Evolutionary conservation across 2,113 vertebrate species (phyloP).

Genomic region (pig (Sus scrofa)): DNA sequence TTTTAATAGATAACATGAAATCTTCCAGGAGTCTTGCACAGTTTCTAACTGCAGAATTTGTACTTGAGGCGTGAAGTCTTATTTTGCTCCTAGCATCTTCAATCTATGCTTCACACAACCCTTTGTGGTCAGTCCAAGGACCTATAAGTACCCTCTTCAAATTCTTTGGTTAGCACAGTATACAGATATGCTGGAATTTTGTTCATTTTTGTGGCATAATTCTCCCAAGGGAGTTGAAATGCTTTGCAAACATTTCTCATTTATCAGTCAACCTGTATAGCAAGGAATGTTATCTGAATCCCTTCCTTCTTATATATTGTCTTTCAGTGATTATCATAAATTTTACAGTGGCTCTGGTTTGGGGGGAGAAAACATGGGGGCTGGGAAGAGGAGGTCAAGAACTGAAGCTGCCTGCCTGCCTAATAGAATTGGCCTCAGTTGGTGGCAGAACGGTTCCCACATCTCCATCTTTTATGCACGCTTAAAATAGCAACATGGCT

Average conservation of each 20-base stretch:
- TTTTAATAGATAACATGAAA: constrained; percentile 28
- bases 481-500: background rate
- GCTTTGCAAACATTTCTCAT: constrained; percentile 9
- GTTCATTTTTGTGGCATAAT: background rate
- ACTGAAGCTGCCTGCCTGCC: background rate
- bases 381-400: background rate
- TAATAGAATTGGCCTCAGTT: background rate
- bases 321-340: background rate
- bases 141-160: background rate
- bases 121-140: background rate
- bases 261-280: background rate
- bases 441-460: background rate
- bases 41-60: background rate
- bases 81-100: background rate
- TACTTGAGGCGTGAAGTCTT: background rate
- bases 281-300: background rate
- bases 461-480: background rate
- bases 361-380: background rate
- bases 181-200: background rate
- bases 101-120: background rate
- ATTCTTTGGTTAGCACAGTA: background rate
- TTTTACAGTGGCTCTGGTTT: background rate
- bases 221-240: background rate
- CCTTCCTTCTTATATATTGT: background rate
- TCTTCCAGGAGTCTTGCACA: background rate